Evolutionary conservation across 1,140 invertebrate genomes (phyloP).

Genomic region (Lepidotrigona ventralis): DNA sequence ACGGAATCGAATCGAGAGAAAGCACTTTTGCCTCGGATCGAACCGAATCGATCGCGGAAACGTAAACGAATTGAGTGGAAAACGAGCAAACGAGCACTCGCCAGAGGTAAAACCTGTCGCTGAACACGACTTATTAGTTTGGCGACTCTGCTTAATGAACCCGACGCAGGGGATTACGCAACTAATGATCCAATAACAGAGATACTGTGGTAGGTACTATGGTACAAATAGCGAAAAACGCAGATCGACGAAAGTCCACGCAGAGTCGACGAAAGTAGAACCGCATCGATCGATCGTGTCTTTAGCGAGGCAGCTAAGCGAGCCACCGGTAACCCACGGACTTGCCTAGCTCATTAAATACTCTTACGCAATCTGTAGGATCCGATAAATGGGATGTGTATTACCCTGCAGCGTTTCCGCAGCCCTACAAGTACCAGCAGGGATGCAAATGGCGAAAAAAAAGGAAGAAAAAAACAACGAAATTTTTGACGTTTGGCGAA

Average conservation of each 20-base stretch:
- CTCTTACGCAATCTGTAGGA: conserved; percentile 65
- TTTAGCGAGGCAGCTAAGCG: conserved; percentile 26
- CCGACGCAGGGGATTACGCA: background rate
- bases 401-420: conserved; percentile 51
- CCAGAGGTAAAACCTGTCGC: background rate
- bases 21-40: background rate
- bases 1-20: background rate
- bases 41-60: background rate
- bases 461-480: background rate
- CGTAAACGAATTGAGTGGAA: background rate
- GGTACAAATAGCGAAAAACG: background rate
- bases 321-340: conserved; percentile 26
- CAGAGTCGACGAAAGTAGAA: conserved; percentile 35
- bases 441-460: background rate
- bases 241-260: background rate
- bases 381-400: conserved; percentile 66
- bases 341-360: conserved; percentile 58
- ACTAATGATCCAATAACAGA: conserved; percentile 61
- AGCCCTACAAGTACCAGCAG: conserved; percentile 63
- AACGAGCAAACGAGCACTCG: background rate
- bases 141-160: background rate
- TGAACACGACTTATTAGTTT: conserved; percentile 9
- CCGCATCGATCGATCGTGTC: conserved; percentile 35
- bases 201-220: background rate
- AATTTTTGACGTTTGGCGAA: background rate